These are phyloP conservation scores for Eilema caniola DNA, from an alignment of 2,888 invertebrate genomes.

Conservation along the genomic window DNA sequence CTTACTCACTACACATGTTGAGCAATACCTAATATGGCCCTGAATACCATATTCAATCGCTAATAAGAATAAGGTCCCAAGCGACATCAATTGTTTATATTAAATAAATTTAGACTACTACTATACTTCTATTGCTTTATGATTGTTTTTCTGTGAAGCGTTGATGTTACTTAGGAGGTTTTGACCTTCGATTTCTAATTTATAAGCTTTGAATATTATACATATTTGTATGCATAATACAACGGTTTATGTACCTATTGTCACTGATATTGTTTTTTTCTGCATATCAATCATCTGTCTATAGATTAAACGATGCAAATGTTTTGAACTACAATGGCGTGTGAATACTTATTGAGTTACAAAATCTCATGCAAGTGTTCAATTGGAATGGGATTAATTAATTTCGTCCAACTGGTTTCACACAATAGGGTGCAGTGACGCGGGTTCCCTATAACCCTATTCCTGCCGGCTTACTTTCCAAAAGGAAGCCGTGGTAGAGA, in stretches of 20 bases:
- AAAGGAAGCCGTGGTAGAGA: too few relatives aligned
- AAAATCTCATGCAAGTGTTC: too few relatives aligned
- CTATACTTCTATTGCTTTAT: background rate
- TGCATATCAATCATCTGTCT: background rate
- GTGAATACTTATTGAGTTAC: too few relatives aligned
- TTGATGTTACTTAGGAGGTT: background rate
- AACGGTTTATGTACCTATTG: background rate
- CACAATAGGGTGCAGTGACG: too few relatives aligned
- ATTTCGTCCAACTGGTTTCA: too few relatives aligned
- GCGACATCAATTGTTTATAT: background rate
- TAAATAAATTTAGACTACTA: background rate
- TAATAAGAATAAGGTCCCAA: background rate
- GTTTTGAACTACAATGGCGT: too few relatives aligned
- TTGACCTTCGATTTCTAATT: too few relatives aligned
- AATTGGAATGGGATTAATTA: too few relatives aligned
- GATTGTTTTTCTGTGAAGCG: background rate
- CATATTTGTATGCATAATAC: background rate
- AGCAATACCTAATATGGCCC: conserved; percentile 10
- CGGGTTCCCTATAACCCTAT: too few relatives aligned
- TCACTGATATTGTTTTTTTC: conserved; percentile 1
- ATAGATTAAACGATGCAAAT: background rate
- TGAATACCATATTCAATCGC: background rate
- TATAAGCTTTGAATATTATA: background rate
- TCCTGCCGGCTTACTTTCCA: too few relatives aligned
- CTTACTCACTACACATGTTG: conserved; percentile 6